phyloP scores from a whole-genome alignment of 2,888 invertebrate genomes.

The Tiliacea aurago region DNA sequence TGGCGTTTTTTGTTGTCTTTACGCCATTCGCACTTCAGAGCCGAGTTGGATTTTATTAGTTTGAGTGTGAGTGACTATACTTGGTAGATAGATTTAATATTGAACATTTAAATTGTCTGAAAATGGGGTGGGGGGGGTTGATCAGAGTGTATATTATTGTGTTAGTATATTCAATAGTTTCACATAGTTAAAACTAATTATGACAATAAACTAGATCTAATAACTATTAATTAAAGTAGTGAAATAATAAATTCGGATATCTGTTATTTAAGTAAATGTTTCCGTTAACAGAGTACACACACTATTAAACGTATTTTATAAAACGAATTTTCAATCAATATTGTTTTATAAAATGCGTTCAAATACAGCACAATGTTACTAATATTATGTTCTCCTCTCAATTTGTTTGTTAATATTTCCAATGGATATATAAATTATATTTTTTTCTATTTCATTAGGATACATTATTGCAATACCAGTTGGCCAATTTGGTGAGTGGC shows the following conservation, averaged over 20 bases:
- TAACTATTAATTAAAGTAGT: constrained; percentile 22
- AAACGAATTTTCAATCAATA: constrained; percentile 1
- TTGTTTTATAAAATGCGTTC: constrained; percentile 66
- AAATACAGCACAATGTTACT: constrained; percentile 74
- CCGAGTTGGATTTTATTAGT: constrained; percentile 14
- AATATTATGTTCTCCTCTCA: constrained; percentile 69
- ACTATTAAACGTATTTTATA: constrained; percentile 59
- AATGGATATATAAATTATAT: constrained; percentile 70
- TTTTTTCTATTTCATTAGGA: constrained; percentile 88
- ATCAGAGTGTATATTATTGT: constrained; percentile 17
- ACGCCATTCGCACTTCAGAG: constrained; percentile 2
- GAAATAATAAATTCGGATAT: constrained; percentile 27
- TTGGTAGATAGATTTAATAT: constrained; percentile 41
- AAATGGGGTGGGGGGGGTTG: neutral
- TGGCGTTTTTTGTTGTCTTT: constrained; percentile 31
- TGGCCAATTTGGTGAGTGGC: constrained; percentile 90
- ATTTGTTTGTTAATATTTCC: constrained; percentile 59
- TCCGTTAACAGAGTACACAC: constrained; percentile 66
- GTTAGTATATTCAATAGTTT: constrained; percentile 33
- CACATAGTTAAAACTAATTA: constrained; percentile 13
- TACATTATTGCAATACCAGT: constrained; percentile 89
- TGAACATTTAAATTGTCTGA: neutral
- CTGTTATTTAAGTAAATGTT: constrained; percentile 36
- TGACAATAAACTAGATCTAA: constrained; percentile 14
- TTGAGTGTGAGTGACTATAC: constrained; percentile 50